Base-by-base conservation (phyloP, 2,888 invertebrate genomes). In the Cryptosula pallasiana region DNA sequence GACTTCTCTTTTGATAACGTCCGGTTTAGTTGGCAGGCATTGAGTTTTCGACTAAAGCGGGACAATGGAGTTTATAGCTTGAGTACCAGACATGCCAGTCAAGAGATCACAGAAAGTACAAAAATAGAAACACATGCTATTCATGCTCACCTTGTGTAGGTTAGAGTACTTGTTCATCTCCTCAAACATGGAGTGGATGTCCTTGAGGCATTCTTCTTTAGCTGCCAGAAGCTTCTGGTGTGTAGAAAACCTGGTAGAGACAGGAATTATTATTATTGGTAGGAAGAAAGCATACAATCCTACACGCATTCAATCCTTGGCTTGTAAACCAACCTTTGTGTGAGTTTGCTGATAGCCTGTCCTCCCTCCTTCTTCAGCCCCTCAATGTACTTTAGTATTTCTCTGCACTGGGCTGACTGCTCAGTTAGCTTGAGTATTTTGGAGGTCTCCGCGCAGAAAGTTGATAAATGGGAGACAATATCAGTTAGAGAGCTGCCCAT, bases 311-410 rank as follows among this genome's bases (percentile, higher is more conserved):
- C n/a, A n/a, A n/a, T n/a, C n/a, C n/a, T n/a, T n/a, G n/a, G 45
- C 45, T 13, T 5, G 20, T 13, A 45, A 45, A 45, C 63, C 27
- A 25, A 63, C 63, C 27, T 20, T n/a, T 63, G 63, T 27, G 27
- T 63, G n/a, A 63, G 63, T 9, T 32, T 20, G n/a, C 25, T 27
- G 13, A 63, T 32, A 63, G 63, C 63, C 32, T 63, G 63, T 16
- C 63, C 63, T 9, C 63, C 63, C n/a, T 63, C 63, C 32, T 63
- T 63, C 63, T 63, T 63, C 63, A 63, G n/a, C 29, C 27, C 32
- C 63, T 63, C 63, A 32, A 63, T 63, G n/a, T 63, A 63, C 32
- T 32, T 63, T 2, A 63, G 63, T 16, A 63, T 63, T 3, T 63
- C 63, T 32, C 32, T 63, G 32, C 63, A 63, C 63, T 27, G 32